Evolutionary conservation across 1,140 invertebrate species (phyloP).

Genomic region (Epicauta chinensis): DNA sequence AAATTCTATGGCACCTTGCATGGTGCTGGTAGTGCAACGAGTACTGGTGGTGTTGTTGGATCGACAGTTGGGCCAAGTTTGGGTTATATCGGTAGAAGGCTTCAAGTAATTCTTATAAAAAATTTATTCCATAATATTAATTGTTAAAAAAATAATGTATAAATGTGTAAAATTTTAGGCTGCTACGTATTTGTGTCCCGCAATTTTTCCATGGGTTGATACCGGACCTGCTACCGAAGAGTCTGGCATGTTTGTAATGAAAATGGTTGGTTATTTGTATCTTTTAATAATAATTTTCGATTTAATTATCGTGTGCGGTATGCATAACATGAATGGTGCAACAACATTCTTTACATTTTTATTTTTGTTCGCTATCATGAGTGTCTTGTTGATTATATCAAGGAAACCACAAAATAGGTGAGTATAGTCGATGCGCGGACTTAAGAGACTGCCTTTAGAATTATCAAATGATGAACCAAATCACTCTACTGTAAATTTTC

Average conservation of each 20-base stretch:
- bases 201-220: slow-evolving; percentile 82
- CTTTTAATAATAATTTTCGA: slow-evolving; percentile 76
- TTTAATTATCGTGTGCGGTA: slow-evolving; percentile 71
- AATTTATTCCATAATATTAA: too few relatives aligned
- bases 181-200: slow-evolving; percentile 74
- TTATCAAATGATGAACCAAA: too few relatives aligned
- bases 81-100: slow-evolving; percentile 50
- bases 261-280: slow-evolving; percentile 78
- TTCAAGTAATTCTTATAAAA: slow-evolving; percentile 38
- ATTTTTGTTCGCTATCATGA: slow-evolving; percentile 70
- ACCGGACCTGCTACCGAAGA: slow-evolving; percentile 77
- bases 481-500: too few relatives aligned
- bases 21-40: slow-evolving; percentile 46
- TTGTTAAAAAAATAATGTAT: background rate
- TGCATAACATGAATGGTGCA: slow-evolving; percentile 61
- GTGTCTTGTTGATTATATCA: slow-evolving; percentile 74
- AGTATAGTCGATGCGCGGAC: slow-evolving; percentile 30
- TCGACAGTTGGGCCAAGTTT: slow-evolving; percentile 48
- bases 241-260: slow-evolving; percentile 80
- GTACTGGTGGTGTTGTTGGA: slow-evolving; percentile 42
- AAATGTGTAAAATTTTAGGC: slow-evolving; percentile 46
- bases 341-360: slow-evolving; percentile 62
- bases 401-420: slow-evolving; percentile 88
- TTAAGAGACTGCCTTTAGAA: too few relatives aligned
- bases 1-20: slow-evolving; percentile 66